Base-by-base conservation (phyloP, 1,140 invertebrate species). In the Heliconius himera region DNA sequence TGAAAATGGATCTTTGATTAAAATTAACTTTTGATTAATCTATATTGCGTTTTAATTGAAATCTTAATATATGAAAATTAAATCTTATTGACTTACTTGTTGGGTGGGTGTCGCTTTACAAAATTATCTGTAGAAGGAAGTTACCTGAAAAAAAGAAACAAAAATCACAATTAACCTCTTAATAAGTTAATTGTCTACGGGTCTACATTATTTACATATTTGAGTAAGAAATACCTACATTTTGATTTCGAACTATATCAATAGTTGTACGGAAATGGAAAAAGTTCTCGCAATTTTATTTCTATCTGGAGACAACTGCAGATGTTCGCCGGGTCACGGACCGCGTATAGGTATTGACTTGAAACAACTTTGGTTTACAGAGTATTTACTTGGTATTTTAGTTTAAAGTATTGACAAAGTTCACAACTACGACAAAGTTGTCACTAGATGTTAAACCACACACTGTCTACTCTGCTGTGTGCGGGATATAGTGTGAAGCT, bases 251-350 rank as follows among this genome's bases (percentile, higher is more conserved):
- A 66, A 66, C 8, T 29, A 11, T 66, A 66, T 66, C 60, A 66
- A 66, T 29, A 66, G 60, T 66, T 33, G 29, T 60, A 41, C n/a
- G 29, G 74, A 75, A 75, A 36, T 75, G 74, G 33, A 33, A 56
- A 29, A 60, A 36, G n/a, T 60, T 56, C 16, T 56, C 49, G 54
- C 74, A 75, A 75, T 60, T 51, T 75, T 56, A 75, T 75, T 75
- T 75, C 29, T 74, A 74, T 74, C 29, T 74, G 8, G 22, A 56
- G 33, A 54, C 46, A 54, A 29, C 16, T n/a, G 29, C 74, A 75
- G 54, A 51, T 75, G 74, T 75, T 74, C 51, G 16, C 73, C 18
- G 56, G n/a, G n/a, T n/a, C n/a, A n/a, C n/a, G n/a, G n/a, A n/a
- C 73, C 51, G 56, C 73, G 73, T 75, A 75, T 13, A 75, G n/a